phyloP scores from a whole-genome alignment of 1,140 invertebrate species.

The Oncopodura yosiiana region DNA sequence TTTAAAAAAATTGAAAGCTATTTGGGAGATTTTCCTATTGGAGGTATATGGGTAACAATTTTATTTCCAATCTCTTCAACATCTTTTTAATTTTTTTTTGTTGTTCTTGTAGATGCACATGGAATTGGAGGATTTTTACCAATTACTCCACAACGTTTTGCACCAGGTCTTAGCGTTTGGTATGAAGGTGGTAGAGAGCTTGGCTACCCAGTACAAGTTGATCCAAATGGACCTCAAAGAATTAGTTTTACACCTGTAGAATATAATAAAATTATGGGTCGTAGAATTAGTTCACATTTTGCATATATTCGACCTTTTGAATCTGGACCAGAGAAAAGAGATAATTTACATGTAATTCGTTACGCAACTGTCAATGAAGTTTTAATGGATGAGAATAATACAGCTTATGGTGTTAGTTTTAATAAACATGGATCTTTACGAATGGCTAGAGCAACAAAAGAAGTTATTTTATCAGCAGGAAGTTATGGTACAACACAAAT shows the following conservation, averaged over 20 bases:
- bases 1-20: constrained; percentile 72
- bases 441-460: constrained; percentile 25
- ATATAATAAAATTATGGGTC: neutral
- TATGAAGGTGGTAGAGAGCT: constrained; percentile 11
- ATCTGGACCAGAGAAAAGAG: neutral
- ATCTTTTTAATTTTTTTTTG: neutral
- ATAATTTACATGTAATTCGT: constrained; percentile 12
- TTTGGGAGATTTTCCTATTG: neutral
- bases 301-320: constrained; percentile 14
- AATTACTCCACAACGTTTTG: neutral
- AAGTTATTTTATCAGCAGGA: constrained; percentile 38
- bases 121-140: constrained; percentile 4
- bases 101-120: neutral
- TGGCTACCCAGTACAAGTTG: constrained; percentile 2
- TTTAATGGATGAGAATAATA: neutral
- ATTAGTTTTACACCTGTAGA: constrained; percentile 11
- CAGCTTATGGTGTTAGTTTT: constrained; percentile 6
- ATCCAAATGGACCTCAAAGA: constrained; percentile 15
- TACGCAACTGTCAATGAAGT: constrained; percentile 12
- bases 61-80: neutral
- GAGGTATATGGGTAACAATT: neutral
- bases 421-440: neutral
- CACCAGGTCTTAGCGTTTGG: constrained; percentile 3
- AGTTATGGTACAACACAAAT: constrained; percentile 34
- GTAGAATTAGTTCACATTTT: constrained; percentile 3